Evolutionary conservation across 1,140 invertebrate species (phyloP).

Genomic region (Rhagoletis pomonella): DNA sequence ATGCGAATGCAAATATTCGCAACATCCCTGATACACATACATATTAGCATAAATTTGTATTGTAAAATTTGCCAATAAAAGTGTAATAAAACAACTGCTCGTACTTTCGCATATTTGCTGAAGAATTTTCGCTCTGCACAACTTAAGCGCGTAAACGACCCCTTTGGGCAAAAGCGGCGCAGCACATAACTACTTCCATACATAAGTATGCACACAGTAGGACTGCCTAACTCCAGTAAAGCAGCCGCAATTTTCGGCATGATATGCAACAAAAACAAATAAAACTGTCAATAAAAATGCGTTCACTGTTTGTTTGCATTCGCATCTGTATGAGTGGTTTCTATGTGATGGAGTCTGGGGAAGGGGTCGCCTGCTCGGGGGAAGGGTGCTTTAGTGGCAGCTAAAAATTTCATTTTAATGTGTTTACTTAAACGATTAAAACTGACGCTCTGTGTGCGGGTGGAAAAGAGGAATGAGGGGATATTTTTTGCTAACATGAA

Average conservation of each 20-base stretch:
- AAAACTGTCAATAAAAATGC: conserved; percentile 53
- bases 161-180: not conserved
- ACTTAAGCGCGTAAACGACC: conserved; percentile 46
- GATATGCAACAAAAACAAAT: conserved; percentile 47
- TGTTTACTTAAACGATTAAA: conserved; percentile 54
- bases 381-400: not conserved
- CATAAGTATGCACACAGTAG: not conserved
- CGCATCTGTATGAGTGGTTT: conserved; percentile 16
- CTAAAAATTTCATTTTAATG: conserved; percentile 53
- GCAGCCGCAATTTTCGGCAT: not conserved
- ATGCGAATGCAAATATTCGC: too few species aligned
- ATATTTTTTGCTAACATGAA: not conserved
- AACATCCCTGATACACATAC: too few species aligned
- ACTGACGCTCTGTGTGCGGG: not conserved
- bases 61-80: too few species aligned
- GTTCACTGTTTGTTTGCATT: not conserved
- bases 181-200: not conserved
- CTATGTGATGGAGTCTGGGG: not conserved
- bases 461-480: not conserved
- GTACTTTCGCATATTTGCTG: conserved; percentile 2
- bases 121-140: conserved; percentile 9
- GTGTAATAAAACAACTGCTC: not conserved
- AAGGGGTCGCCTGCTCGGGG: not conserved
- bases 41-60: too few species aligned
- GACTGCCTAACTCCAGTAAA: not conserved